Percentiles rank a stretch among this genome's conserved stretches.
Conservation (phyloP, 64 coral and sea anemone genomes). For the Trachythela sp. region DNA sequence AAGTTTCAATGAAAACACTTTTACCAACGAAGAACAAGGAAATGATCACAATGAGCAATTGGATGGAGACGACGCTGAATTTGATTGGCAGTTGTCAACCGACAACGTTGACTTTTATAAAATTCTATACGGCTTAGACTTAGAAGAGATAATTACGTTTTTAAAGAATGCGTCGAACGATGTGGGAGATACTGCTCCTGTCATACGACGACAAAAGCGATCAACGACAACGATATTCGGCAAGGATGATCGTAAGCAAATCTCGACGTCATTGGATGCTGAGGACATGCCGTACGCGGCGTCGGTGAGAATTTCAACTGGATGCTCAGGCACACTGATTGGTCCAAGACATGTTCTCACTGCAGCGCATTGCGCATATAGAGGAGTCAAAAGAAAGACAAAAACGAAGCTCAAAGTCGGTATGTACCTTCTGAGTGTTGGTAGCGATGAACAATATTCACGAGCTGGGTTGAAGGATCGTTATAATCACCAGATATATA, state of each 20-base stretch:
- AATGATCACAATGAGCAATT: neutral
- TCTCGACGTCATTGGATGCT: neutral
- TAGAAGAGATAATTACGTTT: neutral
- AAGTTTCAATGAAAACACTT: neutral
- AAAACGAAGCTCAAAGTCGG: conserved; percentile 11
- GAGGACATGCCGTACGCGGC: neutral
- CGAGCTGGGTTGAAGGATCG: no score
- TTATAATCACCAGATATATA: no score
- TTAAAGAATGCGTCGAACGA: neutral
- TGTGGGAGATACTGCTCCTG: neutral
- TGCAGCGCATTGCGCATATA: conserved; percentile 9
- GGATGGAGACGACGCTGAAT: neutral
- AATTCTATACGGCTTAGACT: neutral
- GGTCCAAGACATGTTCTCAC: conserved; percentile 14
- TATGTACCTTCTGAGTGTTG: no score
- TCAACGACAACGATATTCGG: neutral
- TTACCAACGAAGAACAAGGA: neutral
- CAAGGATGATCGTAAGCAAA: conserved; percentile 6
- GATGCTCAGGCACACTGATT: neutral
- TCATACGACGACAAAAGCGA: neutral
- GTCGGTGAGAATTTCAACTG: neutral
- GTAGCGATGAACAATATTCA: no score
- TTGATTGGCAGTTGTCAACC: neutral
- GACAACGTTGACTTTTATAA: neutral
- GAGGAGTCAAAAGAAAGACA: neutral